Evolutionary conservation across 2,113 vertebrate species (phyloP).

Genomic region (Anhinga rufa): DNA sequence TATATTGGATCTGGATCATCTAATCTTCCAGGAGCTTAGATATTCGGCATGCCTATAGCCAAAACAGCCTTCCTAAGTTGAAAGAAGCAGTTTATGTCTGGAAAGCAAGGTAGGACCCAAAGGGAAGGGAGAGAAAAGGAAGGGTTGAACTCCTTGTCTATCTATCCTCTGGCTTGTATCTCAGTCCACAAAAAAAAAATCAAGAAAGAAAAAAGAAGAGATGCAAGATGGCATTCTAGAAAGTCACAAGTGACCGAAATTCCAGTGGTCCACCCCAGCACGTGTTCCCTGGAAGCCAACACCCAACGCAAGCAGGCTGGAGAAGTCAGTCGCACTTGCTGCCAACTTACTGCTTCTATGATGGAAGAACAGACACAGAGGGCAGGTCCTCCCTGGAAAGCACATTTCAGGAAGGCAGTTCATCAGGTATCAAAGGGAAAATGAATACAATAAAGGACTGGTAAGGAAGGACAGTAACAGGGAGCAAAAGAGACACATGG

Average conservation of each 20-base stretch:
- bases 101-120: neutral
- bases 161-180: neutral
- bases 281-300: neutral
- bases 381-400: neutral
- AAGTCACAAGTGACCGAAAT: neutral
- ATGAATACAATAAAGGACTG: neutral
- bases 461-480: neutral
- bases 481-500: neutral
- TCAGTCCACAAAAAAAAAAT: neutral
- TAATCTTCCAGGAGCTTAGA: neutral
- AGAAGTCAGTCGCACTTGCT: neutral
- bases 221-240: neutral
- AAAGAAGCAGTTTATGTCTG: neutral
- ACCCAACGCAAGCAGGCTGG: neutral
- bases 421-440: neutral
- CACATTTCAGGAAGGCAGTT: neutral
- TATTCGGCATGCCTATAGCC: neutral
- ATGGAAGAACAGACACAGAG: neutral
- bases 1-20: neutral
- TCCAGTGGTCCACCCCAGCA: neutral
- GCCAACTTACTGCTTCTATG: neutral
- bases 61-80: neutral
- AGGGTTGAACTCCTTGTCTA: neutral
- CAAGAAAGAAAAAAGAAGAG: neutral
- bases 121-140: neutral